Conservation (phyloP, 2,888 invertebrate species). For the Dermolepida albohirtum region DNA sequence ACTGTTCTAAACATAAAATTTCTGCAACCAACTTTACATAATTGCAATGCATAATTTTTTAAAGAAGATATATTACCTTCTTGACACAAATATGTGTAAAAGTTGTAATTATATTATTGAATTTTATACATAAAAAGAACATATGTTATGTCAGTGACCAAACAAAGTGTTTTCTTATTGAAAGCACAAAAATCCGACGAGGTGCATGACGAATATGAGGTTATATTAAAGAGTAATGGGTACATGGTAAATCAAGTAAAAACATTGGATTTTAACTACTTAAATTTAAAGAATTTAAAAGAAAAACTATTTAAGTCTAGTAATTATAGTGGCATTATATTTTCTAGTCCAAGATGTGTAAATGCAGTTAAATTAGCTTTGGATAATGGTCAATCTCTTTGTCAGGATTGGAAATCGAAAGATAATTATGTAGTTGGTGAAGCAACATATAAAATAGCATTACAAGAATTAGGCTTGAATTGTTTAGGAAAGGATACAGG, state of each 20-base stretch:
- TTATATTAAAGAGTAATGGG: slow-evolving; percentile 62
- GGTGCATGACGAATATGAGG: slow-evolving; percentile 65
- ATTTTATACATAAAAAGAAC: slow-evolving; percentile 1
- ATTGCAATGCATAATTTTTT: too few species aligned
- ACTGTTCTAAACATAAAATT: too few species aligned
- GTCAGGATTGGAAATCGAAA: slow-evolving; percentile 63
- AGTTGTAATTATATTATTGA: not conserved
- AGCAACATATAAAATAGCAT: slow-evolving; percentile 66
- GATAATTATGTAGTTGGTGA: slow-evolving; percentile 69
- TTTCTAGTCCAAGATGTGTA: slow-evolving; percentile 71
- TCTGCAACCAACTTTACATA: not conserved
- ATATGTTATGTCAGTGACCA: slow-evolving; percentile 51
- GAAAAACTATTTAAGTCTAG: slow-evolving; percentile 64
- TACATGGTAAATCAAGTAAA: slow-evolving; percentile 67
- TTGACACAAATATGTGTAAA: not conserved
- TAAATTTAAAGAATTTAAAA: slow-evolving; percentile 64
- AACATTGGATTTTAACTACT: slow-evolving; percentile 68
- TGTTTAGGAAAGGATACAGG: slow-evolving; percentile 69
- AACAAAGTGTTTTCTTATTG: slow-evolving; percentile 58
- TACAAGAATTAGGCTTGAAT: slow-evolving; percentile 64
- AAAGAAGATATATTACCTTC: too few species aligned
- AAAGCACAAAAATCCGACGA: slow-evolving; percentile 58
- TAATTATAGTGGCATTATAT: slow-evolving; percentile 67
- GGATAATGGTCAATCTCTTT: slow-evolving; percentile 48
- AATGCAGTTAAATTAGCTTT: slow-evolving; percentile 65